These are phyloP conservation scores for Thyatira batis DNA, from an alignment of 2,888 invertebrate species.

Conservation along the genomic window DNA sequence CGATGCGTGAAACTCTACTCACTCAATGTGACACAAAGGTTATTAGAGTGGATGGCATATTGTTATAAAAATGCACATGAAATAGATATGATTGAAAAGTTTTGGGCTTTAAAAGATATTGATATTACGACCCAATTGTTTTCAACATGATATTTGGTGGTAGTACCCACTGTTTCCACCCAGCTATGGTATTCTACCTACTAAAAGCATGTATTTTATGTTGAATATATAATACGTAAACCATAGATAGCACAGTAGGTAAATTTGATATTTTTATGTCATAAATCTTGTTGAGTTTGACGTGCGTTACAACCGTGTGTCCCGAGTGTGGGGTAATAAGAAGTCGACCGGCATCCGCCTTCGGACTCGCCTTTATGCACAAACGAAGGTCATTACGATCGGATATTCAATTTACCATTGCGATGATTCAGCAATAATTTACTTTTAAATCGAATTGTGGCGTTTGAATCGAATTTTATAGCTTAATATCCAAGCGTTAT, in stretches of 20 bases:
- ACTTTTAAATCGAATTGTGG: slow-evolving; percentile 63
- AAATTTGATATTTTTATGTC: slow-evolving; percentile 53
- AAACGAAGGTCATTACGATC: slow-evolving; percentile 70
- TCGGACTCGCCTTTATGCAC: slow-evolving; percentile 60
- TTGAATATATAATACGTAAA: too few species aligned
- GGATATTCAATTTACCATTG: slow-evolving; percentile 71
- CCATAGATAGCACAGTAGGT: too few species aligned
- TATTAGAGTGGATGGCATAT: slow-evolving; percentile 13
- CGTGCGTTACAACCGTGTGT: slow-evolving; percentile 37
- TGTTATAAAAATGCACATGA: neutral
- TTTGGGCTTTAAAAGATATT: too few species aligned
- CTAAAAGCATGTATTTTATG: too few species aligned
- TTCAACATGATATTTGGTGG: too few species aligned
- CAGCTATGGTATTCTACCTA: too few species aligned
- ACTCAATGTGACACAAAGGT: slow-evolving; percentile 25
- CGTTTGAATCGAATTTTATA: slow-evolving; percentile 50
- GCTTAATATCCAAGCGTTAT: slow-evolving; percentile 46
- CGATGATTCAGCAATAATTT: slow-evolving; percentile 69
- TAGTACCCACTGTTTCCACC: too few species aligned
- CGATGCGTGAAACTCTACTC: slow-evolving; percentile 71
- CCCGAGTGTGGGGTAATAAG: slow-evolving; percentile 53
- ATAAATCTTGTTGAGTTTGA: slow-evolving; percentile 47
- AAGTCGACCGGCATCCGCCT: slow-evolving; percentile 55
- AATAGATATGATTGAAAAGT: neutral
- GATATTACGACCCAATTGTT: too few species aligned